These are phyloP conservation scores for Erebia ligea DNA, from an alignment of 2,888 invertebrate genomes.

Conservation along the genomic window DNA sequence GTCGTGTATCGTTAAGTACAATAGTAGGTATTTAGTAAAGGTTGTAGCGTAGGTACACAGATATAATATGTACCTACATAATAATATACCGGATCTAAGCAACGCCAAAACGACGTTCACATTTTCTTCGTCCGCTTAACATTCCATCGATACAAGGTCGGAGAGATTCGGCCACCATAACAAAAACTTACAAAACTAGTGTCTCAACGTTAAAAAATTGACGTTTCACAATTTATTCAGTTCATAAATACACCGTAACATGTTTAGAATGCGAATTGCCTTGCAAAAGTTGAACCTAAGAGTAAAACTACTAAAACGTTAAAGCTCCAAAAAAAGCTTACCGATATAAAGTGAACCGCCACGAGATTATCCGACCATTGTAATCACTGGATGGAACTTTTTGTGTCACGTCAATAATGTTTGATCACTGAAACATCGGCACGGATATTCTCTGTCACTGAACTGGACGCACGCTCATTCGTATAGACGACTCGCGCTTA, in stretches of 20 bases:
- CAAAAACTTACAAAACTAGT: slow-evolving; percentile 35
- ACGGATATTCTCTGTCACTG: slow-evolving; percentile 58
- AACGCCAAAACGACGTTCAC: slow-evolving; percentile 48
- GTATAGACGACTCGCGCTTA: slow-evolving; percentile 61
- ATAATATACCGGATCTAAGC: slow-evolving; percentile 43
- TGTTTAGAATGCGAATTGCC: slow-evolving; percentile 66
- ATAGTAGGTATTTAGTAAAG: slow-evolving; percentile 23
- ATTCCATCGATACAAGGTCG: slow-evolving; percentile 50
- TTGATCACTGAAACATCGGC: slow-evolving; percentile 68
- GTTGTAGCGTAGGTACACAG: slow-evolving; percentile 22
- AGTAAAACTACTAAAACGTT: slow-evolving; percentile 51
- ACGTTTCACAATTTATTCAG: slow-evolving; percentile 59
- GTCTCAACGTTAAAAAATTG: slow-evolving; percentile 26
- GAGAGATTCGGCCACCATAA: slow-evolving; percentile 45
- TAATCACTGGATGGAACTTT: slow-evolving; percentile 51
- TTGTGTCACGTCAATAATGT: slow-evolving; percentile 58
- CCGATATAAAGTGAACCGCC: slow-evolving; percentile 56
- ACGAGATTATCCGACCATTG: slow-evolving; percentile 63
- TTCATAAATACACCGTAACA: slow-evolving; percentile 64
- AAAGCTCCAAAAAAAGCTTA: slow-evolving; percentile 58
- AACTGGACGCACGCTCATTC: slow-evolving; percentile 55
- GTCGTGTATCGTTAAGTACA: not conserved
- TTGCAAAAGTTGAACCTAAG: slow-evolving; percentile 63
- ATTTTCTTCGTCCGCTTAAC: slow-evolving; percentile 45
- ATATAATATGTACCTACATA: too few relatives aligned